Percentiles rank a stretch among this genome's conserved stretches.
phyloP scores from a whole-genome alignment of 2,113 vertebrate species.

The Prionailurus viverrinus region DNA sequence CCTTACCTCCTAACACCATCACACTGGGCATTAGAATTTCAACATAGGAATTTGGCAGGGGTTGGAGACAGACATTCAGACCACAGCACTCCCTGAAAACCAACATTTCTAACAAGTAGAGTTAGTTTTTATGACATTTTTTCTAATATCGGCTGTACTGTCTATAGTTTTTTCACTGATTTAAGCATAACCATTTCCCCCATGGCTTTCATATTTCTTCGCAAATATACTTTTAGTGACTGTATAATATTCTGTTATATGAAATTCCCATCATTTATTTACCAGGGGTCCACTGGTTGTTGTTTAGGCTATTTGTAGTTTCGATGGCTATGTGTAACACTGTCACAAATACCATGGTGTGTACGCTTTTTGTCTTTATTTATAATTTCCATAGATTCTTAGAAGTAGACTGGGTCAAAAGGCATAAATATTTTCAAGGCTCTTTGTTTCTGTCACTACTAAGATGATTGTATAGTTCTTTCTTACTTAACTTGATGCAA shows the following conservation, averaged over 20 bases:
- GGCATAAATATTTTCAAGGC: background rate
- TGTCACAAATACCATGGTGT: background rate
- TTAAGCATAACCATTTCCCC: background rate
- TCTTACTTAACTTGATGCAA: background rate
- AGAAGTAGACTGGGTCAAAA: background rate
- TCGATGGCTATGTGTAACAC: background rate
- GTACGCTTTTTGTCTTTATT: constrained; percentile 20
- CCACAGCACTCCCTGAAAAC: background rate
- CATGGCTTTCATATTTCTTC: background rate
- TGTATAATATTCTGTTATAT: background rate
- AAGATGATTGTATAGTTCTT: background rate
- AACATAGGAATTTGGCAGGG: background rate
- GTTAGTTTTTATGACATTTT: background rate
- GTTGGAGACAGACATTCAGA: background rate
- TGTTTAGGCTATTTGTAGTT: background rate
- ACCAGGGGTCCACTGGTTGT: background rate
- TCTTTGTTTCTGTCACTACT: background rate
- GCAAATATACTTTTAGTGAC: background rate
- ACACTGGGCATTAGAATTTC: background rate
- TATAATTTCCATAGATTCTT: background rate
- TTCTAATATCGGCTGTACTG: background rate
- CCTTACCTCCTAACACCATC: background rate
- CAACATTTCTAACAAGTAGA: background rate
- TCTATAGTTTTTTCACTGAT: background rate
- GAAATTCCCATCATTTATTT: background rate